Percentiles rank a stretch among this genome's conserved stretches.
Evolutionary conservation across 2,888 invertebrate species (phyloP).

Genomic region (Drosophila maculinotata): DNA sequence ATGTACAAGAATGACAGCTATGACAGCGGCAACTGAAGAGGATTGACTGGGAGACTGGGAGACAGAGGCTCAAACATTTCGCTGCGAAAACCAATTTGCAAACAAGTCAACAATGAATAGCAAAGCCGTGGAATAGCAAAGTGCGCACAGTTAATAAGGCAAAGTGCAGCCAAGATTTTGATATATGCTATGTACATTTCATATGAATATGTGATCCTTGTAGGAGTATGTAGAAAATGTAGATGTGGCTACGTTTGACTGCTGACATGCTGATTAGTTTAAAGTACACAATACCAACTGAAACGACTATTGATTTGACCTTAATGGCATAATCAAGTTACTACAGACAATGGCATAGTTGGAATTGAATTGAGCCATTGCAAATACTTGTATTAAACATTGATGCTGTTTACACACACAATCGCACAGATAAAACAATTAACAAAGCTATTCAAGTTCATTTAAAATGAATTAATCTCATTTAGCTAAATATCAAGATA

Average conservation of each 20-base stretch:
- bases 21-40: constrained; percentile 34
- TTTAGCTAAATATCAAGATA: constrained; percentile 15
- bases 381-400: constrained; percentile 1
- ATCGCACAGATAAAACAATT: constrained; percentile 21
- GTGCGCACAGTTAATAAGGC: constrained; percentile 67
- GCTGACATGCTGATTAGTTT: neutral
- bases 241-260: neutral
- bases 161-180: constrained; percentile 60
- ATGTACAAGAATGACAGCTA: constrained; percentile 46
- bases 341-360: constrained; percentile 3
- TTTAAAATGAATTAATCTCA: constrained; percentile 14
- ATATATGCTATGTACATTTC: constrained; percentile 6
- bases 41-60: constrained; percentile 2
- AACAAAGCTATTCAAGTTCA: too few relatives aligned
- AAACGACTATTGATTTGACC: constrained; percentile 25
- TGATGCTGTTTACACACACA: too few relatives aligned
- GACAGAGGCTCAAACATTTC: constrained; percentile 52
- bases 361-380: neutral
- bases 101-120: constrained; percentile 77
- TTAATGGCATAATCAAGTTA: constrained; percentile 28
- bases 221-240: neutral
- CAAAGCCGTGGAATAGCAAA: constrained; percentile 48
- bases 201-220: constrained; percentile 4
- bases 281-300: constrained; percentile 1
- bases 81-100: constrained; percentile 77